Evolutionary conservation across 2,113 vertebrate species (phyloP).

Genomic region (Passerina amoena): DNA sequence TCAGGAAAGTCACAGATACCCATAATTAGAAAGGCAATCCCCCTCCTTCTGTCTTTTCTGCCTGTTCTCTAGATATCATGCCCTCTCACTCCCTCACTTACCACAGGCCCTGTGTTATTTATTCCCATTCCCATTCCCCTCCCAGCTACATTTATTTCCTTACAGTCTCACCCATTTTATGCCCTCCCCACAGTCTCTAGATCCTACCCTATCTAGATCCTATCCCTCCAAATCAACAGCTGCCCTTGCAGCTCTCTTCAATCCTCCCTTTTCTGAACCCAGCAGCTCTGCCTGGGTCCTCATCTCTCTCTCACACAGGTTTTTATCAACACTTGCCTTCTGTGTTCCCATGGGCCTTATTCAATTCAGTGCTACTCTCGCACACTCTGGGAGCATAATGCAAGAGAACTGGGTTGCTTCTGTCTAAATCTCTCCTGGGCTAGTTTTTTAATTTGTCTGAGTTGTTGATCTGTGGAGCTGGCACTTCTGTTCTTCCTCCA

Average conservation of each 20-base stretch:
- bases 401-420: neutral
- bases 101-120: neutral
- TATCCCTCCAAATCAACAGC: neutral
- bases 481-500: neutral
- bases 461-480: neutral
- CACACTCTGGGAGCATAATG: neutral
- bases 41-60: neutral
- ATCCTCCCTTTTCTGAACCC: neutral
- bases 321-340: neutral
- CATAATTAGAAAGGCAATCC: constrained; percentile 60
- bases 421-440: neutral
- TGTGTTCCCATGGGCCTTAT: neutral
- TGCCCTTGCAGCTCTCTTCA: neutral
- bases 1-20: constrained; percentile 44
- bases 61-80: neutral
- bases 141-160: neutral
- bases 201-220: neutral
- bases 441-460: neutral
- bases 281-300: neutral
- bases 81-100: neutral
- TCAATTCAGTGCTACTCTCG: neutral
- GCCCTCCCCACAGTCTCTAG: neutral
- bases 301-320: accelerated
- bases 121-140: neutral
- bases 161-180: neutral